Percentiles rank a stretch among this genome's conserved stretches.
These are phyloP conservation scores for Acleris cristana DNA, from an alignment of 2,888 invertebrate species.

Conservation along the genomic window DNA sequence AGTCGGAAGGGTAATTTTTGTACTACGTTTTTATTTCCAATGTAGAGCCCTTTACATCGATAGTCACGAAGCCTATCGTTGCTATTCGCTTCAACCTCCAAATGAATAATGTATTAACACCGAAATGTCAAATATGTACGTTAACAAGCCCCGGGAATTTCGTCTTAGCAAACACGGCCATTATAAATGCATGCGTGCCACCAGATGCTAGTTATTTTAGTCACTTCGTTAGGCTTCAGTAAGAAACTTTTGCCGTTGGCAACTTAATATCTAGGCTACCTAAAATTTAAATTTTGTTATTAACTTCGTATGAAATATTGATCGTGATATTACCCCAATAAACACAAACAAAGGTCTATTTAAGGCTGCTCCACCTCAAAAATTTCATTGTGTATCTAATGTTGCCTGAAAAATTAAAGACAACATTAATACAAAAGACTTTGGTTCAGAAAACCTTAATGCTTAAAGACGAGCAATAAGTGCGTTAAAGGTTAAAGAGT, in stretches of 20 bases:
- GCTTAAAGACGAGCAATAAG: constrained; percentile 8
- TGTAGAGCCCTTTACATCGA: constrained; percentile 2
- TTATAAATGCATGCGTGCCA: constrained; percentile 24
- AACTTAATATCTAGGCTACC: no score
- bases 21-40: neutral
- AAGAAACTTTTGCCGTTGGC: no score
- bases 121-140: constrained; percentile 28
- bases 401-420: neutral
- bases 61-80: neutral
- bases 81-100: neutral
- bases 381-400: neutral
- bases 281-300: no score
- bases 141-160: neutral
- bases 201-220: neutral
- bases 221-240: no score
- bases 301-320: neutral
- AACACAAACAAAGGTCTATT: neutral
- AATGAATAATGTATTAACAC: constrained; percentile 17
- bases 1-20: no score
- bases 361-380: neutral
- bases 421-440: no score
- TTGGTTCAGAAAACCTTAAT: neutral
- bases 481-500: constrained; percentile 22
- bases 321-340: neutral
- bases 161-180: constrained; percentile 9